Evolutionary conservation across 2,888 invertebrate species (phyloP), one percentile per base, ranked within the genome.

Genomic region (Papilio protenor): DNA sequence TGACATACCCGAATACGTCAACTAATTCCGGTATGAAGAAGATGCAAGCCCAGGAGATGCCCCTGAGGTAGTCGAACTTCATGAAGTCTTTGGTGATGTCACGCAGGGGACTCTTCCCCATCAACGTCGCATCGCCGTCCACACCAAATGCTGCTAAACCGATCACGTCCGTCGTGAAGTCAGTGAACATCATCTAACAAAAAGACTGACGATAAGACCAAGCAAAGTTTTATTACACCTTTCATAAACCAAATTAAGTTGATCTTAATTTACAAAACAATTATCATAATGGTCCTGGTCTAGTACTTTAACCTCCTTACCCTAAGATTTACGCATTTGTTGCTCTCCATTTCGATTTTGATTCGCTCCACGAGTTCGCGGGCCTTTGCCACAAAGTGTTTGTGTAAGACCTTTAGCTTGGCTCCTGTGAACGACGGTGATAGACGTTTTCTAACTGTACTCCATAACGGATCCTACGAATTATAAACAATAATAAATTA

Each of bases 381-480:
- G 0, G 81, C 52, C 14, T 84, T 83, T 0, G 5, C 27, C 0
- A 40, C 27, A 4, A 80, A 27, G 2, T 83, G 77, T 0, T 61
- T 45, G 11, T 81, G 73, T 47, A 82, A 21, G 6, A 73, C 64
- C 33, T 81, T 80, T 2, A 85, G 78, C 49, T 84, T 85, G 0
- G 85, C 71, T 16, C 81, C 79, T 0, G 85, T 83, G 78, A 84
- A 84, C 5, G 81, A 59, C 16, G 81, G 59, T 0, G 83, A 81
- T 49, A 84, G 57, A 0, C 78, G 79, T 3, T 80, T 77, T 6
- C 85, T 77, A 12, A 84, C 40, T 5, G 76, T 73, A 0, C 81
- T 75, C 84, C 85, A 85, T 16, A 70, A 76, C n/a, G 80, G 84
- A 55, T 77, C 77, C 77, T 77, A 18, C 18, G 61, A 57, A 40